Evolutionary conservation across 30 jellyfish, hydroid and myxozoan genomes (phyloP).

Genomic region (Aurelia sp.): DNA sequence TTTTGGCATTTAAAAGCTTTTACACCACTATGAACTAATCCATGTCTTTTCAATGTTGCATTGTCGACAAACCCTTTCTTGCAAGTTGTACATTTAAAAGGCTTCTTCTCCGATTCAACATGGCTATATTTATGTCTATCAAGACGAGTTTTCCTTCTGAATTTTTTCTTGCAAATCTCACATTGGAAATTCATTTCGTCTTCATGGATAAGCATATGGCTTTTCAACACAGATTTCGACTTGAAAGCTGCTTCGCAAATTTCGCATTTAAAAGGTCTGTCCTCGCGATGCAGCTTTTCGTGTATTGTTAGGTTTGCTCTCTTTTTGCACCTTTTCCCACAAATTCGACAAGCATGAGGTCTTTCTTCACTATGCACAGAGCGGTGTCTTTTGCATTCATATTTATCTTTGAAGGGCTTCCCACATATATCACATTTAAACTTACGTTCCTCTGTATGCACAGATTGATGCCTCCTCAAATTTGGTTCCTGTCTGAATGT

Average conservation of each 20-base stretch:
- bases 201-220: background rate
- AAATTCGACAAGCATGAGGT: background rate
- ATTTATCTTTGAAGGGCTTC: background rate
- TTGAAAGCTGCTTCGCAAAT: background rate
- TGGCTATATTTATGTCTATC: background rate
- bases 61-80: background rate
- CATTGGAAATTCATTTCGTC: background rate
- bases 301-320: background rate
- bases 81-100: background rate
- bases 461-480: background rate
- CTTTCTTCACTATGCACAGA: background rate
- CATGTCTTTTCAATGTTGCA: background rate
- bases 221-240: background rate
- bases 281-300: background rate
- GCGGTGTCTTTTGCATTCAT: background rate
- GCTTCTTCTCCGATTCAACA: background rate
- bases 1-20: background rate
- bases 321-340: background rate
- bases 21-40: background rate
- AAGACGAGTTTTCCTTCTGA: background rate
- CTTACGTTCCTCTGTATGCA: conserved; percentile 1
- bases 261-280: background rate
- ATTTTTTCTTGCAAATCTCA: background rate
- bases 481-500: background rate
- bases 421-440: background rate